A percentile compares a stretch with the other conserved stretches of the same genome.
phyloP scores from a whole-genome alignment of 2,797 vertebrate genomes.

The Psittacula echo region DNA sequence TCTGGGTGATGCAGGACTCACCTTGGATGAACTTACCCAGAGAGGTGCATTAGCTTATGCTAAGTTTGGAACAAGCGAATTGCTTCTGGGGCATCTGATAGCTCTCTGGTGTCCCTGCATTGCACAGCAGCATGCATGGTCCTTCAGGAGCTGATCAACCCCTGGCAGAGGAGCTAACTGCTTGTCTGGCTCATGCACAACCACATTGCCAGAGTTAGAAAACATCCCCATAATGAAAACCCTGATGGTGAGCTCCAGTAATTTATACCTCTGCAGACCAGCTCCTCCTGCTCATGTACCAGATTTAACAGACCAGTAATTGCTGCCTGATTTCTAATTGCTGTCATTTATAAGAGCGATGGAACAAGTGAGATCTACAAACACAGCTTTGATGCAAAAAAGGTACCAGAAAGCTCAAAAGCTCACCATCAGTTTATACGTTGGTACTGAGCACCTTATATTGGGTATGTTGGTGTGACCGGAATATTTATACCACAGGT shows the following conservation, averaged over 20 bases:
- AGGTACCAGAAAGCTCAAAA: neutral
- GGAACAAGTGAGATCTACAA: neutral
- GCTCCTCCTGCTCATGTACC: neutral
- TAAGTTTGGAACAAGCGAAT: neutral
- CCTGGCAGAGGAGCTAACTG: neutral
- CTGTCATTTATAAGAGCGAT: neutral
- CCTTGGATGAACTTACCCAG: neutral
- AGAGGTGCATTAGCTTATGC: neutral
- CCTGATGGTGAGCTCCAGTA: neutral
- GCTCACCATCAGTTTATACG: neutral
- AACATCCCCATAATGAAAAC: neutral
- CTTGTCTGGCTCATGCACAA: neutral
- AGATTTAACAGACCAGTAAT: neutral
- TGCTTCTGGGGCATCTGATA: neutral
- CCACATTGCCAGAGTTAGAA: rapidly evolving
- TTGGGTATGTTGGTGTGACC: neutral
- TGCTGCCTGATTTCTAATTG: neutral
- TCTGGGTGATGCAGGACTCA: neutral
- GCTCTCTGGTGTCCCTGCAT: neutral
- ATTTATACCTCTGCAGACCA: neutral
- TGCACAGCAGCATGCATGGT: neutral
- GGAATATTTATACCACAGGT: neutral
- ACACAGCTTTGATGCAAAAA: neutral
- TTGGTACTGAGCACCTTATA: neutral
- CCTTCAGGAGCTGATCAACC: neutral